Conservation (phyloP, 2,888 invertebrate genomes). For the Girardia tigrina region DNA sequence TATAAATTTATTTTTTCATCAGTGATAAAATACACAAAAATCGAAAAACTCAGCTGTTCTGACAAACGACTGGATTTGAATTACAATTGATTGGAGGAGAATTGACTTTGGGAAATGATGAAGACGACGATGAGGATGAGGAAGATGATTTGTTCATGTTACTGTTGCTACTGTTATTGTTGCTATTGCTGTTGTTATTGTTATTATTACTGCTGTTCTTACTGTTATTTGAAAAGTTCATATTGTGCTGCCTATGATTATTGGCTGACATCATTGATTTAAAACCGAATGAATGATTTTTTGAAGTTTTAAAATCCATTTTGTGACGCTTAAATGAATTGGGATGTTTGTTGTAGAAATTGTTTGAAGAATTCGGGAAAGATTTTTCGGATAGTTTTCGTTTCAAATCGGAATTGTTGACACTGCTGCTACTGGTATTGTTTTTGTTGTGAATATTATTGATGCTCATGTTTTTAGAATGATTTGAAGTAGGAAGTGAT, state of each 20-base stretch:
- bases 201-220: neutral
- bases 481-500: neutral
- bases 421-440: too few species aligned
- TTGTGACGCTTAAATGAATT: constrained; percentile 20
- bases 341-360: neutral
- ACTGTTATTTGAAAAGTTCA: neutral
- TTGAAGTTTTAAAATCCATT: neutral
- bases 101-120: neutral
- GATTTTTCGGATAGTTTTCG: neutral
- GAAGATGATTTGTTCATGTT: too few species aligned
- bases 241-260: neutral
- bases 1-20: neutral
- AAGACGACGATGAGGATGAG: too few species aligned
- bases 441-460: too few species aligned
- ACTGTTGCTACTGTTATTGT: neutral
- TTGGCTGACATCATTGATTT: neutral
- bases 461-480: too few species aligned
- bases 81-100: constrained; percentile 8
- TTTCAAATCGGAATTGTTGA: neutral
- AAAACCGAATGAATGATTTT: neutral
- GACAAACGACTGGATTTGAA: neutral
- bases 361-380: neutral
- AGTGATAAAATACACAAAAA: neutral
- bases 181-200: neutral
- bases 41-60: neutral